Evolutionary conservation across 2,113 vertebrate genomes (phyloP), one percentile per base, ranked within the genome.

Genomic region (Mola mola): DNA sequence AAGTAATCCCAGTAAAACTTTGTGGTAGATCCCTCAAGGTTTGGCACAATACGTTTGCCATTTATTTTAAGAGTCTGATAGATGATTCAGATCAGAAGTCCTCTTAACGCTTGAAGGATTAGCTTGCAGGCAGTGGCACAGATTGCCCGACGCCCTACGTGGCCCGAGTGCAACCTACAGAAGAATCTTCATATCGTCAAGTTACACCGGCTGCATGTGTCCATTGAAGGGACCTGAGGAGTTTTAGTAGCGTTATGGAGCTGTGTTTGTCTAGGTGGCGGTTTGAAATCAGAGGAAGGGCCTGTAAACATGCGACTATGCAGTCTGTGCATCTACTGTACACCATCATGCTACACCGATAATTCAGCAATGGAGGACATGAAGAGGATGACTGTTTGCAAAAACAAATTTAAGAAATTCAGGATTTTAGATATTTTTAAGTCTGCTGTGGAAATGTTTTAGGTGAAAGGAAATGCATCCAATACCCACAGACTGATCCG

Each of bases 81-180:
- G 61, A 63, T 42, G 56, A 52, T 52, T 37, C 48, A 24, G 50
- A 69, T 66, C 11, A 0, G 50, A 73, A 34, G 37, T 66, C 13
- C 12, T 66, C 28, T 17, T 15, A 68, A 52, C 43, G 53, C 56
- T 46, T 29, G 64, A 49, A 75, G 24, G 69, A 57, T 71, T 75
- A 53, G 44, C 29, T 53, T 28, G 52, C 47, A 33, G 61, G 60
- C 52, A 56, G 56, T 38, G 53, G 58, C 52, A 40, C 69, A 72
- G 65, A 72, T 61, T 75, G 66, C 36, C 41, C 19, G 34, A 63
- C 50, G 29, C 64, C 20, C 43, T 44, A 43, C 53, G 38, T 15
- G 53, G 62, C 34, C 41, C 3, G 19, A 52, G 46, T 29, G 65
- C 56, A 33, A 67, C 38, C 60, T 33, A 37, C 59, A 62, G 31